Evolutionary conservation across 2,888 invertebrate species (phyloP), one percentile per base, ranked within the genome.

Genomic region (Cantharis nigra): DNA sequence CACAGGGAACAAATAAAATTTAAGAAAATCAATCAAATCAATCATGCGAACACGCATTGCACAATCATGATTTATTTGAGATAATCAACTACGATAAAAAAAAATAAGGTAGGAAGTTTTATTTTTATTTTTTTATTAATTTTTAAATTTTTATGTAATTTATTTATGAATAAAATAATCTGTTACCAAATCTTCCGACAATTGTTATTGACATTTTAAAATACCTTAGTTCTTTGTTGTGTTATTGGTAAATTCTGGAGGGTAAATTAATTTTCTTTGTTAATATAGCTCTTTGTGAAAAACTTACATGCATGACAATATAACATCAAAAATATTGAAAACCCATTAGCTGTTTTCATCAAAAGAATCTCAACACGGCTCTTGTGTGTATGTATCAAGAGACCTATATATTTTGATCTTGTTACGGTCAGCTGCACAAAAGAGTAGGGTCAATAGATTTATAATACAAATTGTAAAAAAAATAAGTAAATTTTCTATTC

Each of bases 381-480:
- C 30, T 14, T 71, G 67, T 70, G 62, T 69, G 71, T 69, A 28
- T 70, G 71, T 71, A 71, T 71, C 69, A 64, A 16, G 71, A 71
- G 71, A 69, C 69, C 69, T 74, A 77, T 71, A 69, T 74, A 77
- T 77, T 77, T 77, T 71, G 75, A 75, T 72, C 71, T 71, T 20
- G 62, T 63, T 63, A 72, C 71, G 75, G 71, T 72, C 75, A 75
- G 69, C 67, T 75, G 69, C 75, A 71, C 71, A 75, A 75, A 75
- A 71, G 71, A 70, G 67, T 49, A 75, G 20, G 16, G 33, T 16
- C 30, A 23, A 74, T 70, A 33, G 75, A 75, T 75, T 70, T 71
- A 70, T 75, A 65, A 70, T 69, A 70, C 65, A 75, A 75, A 75
- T 70, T 70, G 71, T 71, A 70, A 71, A 70, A 70, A 16, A 75